Evolutionary conservation across 2,113 vertebrate species (phyloP).

Genomic region (Podiceps cristatus): DNA sequence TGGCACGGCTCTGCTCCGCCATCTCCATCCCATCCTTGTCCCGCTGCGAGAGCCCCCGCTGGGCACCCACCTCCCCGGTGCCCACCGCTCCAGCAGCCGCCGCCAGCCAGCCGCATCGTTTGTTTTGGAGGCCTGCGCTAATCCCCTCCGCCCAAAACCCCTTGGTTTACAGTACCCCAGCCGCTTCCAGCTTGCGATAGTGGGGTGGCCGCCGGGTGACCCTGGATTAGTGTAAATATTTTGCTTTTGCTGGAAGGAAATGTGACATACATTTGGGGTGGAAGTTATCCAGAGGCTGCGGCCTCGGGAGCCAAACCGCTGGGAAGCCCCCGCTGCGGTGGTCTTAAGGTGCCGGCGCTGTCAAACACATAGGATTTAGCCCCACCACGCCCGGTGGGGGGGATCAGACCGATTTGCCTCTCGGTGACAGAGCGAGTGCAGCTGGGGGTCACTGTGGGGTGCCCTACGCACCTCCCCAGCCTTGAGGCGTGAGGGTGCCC

Average conservation of each 20-base stretch:
- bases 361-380: not conserved
- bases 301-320: not conserved
- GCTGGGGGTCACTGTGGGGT: not conserved
- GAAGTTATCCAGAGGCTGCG: conserved; percentile 67
- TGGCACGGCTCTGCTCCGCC: fast-evolving
- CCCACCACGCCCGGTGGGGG: no score
- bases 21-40: fast-evolving
- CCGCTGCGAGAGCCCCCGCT: fast-evolving
- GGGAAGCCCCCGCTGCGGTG: not conserved
- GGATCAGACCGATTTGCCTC: not conserved
- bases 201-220: conserved; percentile 33
- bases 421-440: not conserved
- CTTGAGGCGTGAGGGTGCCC: not conserved
- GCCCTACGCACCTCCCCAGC: not conserved
- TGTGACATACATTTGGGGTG: conserved; percentile 60
- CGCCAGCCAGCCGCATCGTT: fast-evolving
- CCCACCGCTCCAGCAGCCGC: not conserved
- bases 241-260: conserved; percentile 69
- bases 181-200: conserved; percentile 47
- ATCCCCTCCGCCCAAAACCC: not conserved
- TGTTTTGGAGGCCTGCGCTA: not conserved
- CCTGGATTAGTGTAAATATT: conserved; percentile 71
- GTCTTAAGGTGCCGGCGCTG: not conserved
- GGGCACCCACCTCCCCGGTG: fast-evolving
- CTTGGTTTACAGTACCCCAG: not conserved